A percentile compares a stretch with the other conserved stretches of the same genome.
These are phyloP conservation scores for Neoascia interrupta DNA, from an alignment of 2,888 invertebrate species.

Conservation along the genomic window DNA sequence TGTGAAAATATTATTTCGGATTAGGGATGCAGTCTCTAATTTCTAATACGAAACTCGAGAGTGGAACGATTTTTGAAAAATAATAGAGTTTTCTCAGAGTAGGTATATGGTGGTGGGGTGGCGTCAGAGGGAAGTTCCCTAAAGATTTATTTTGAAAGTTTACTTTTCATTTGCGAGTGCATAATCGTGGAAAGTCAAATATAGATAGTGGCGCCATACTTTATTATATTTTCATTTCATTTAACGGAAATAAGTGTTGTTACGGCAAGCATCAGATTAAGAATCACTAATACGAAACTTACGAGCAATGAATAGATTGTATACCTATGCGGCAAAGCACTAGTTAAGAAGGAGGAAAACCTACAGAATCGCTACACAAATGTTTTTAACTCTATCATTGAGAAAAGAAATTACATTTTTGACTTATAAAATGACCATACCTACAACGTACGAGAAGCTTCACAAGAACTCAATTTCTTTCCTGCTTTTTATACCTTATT, in stretches of 20 bases:
- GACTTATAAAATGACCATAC: too few relatives aligned
- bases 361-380: too few relatives aligned
- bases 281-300: too few relatives aligned
- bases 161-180: conserved; percentile 61
- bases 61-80: conserved; percentile 10
- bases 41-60: conserved; percentile 1
- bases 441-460: too few relatives aligned
- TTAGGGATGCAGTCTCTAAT: conserved; percentile 41
- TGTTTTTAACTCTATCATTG: too few relatives aligned
- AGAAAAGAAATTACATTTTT: too few relatives aligned
- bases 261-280: too few relatives aligned
- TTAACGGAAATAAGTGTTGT: not conserved
- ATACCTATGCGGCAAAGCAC: too few relatives aligned
- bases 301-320: too few relatives aligned
- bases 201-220: not conserved
- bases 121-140: not conserved
- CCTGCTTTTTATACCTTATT: too few relatives aligned
- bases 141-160: conserved; percentile 65
- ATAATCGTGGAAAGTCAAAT: conserved; percentile 27
- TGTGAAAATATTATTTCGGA: conserved; percentile 69
- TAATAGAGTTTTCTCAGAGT: conserved; percentile 31
- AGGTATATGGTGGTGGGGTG: not conserved
- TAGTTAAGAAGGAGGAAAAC: too few relatives aligned
- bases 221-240: conserved; percentile 1
- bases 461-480: too few relatives aligned